Conservation (phyloP, 2,888 invertebrate genomes). For the Salpingus planirostris region DNA sequence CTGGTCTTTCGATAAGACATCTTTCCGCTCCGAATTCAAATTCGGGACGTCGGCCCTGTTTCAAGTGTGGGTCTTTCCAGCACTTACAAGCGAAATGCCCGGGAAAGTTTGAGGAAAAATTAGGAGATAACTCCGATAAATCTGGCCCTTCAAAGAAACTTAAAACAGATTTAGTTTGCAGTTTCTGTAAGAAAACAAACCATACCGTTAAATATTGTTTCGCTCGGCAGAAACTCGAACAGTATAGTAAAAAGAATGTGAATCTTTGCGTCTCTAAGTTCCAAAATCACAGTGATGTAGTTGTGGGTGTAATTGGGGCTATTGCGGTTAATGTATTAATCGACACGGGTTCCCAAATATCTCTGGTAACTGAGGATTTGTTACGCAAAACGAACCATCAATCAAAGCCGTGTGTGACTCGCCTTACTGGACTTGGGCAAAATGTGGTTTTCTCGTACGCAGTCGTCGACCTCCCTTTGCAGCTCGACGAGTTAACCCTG, state of each 20-base stretch:
- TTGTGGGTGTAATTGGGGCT: background rate
- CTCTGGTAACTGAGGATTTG: background rate
- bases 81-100: constrained; percentile 1
- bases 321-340: background rate
- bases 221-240: constrained; percentile 2
- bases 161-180: constrained; percentile 1
- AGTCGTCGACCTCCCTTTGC: background rate
- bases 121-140: background rate
- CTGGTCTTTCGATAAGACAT: background rate
- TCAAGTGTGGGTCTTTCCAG: constrained; percentile 1
- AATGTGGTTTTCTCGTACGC: background rate
- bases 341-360: background rate
- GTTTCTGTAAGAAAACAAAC: constrained; percentile 3
- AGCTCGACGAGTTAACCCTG: background rate
- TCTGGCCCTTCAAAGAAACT: background rate
- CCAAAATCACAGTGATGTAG: constrained; percentile 1
- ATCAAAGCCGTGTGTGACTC: background rate
- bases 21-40: background rate
- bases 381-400: background rate
- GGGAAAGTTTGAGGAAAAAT: background rate
- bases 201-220: constrained; percentile 2
- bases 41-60: background rate
- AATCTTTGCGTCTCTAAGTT: constrained; percentile 1
- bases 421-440: background rate
- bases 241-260: constrained; percentile 1